Percentiles rank a stretch among this genome's conserved stretches.
Conservation (phyloP, 2,113 vertebrate genomes). For the Hemibates koningsi region DNA sequence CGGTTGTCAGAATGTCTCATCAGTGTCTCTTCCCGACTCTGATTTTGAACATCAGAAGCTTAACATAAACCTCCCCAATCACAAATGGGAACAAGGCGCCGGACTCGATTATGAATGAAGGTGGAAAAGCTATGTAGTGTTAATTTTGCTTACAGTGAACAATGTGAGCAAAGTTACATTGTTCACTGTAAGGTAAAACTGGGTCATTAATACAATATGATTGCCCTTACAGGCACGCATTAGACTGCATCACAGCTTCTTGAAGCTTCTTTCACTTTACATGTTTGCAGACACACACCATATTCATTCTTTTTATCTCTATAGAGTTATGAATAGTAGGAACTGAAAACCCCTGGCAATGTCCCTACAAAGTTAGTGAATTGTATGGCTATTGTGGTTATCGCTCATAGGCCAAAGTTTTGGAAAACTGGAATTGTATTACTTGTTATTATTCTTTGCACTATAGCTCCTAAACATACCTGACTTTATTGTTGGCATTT, state of each 20-base stretch:
- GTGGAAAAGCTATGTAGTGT: neutral
- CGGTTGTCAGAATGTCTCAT: neutral
- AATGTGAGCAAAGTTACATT: neutral
- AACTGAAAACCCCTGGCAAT: neutral
- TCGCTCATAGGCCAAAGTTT: neutral
- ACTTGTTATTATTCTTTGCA: neutral
- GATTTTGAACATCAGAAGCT: neutral
- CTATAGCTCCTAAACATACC: neutral
- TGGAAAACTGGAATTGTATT: neutral
- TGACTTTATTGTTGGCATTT: fast-evolving
- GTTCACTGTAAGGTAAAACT: neutral
- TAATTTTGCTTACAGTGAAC: neutral
- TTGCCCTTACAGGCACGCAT: neutral
- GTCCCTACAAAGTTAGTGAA: neutral
- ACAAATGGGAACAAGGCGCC: neutral
- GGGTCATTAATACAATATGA: neutral
- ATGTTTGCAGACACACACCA: neutral
- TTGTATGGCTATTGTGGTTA: neutral
- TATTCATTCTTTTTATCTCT: neutral
- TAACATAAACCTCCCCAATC: neutral
- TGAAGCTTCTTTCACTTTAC: neutral
- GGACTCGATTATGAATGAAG: neutral
- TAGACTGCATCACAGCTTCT: neutral
- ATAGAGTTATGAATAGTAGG: neutral
- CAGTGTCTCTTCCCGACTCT: neutral